Evolutionary conservation across 2,797 vertebrate genomes (phyloP), one percentile per base, ranked within the genome.

Genomic region (Sebastes variabilis): DNA sequence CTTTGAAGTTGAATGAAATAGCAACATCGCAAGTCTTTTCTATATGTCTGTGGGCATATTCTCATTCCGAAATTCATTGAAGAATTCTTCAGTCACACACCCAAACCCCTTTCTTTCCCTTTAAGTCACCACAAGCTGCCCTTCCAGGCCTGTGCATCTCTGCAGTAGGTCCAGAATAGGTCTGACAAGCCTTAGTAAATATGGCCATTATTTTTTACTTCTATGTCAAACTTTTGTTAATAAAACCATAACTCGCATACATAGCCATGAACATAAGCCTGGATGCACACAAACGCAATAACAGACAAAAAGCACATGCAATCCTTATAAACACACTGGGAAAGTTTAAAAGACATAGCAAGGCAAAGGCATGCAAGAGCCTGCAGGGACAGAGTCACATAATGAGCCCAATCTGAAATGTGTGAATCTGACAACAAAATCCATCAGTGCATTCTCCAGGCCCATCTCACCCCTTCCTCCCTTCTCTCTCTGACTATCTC

Each of bases 381-480:
- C 87, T 90, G 85, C 74, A 60, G 88, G 81, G 90, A 85, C 52
- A 36, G 56, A 91, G 80, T 69, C 80, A 68, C 83, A 88, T 89
- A 91, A 92, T 86, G 81, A 92, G 82, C 79, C 80, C 84, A 85
- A 89, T 87, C 77, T 89, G 78, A 88, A 90, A 90, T 88, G 86
- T 88, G 72, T 85, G 83, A 88, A 82, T 88, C 79, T 86, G 87
- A 92, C 85, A 90, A 90, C 81, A 88, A 88, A 89, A 81, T 88
- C 75, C 85, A 91, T 88, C 88, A 90, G 80, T 66, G 78, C 60
- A 72, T 83, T 91, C 87, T 84, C 80, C 62, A 80, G 87, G 76
- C 81, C 85, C 82, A 16, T 80, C 81, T 87, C 77, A 73, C 27
- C 84, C 85, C 60, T 59, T 77, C 74, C 70, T 79, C 80, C 69